These are phyloP conservation scores for Ischnus inquisitorius DNA, from an alignment of 2,888 invertebrate species.

Conservation along the genomic window DNA sequence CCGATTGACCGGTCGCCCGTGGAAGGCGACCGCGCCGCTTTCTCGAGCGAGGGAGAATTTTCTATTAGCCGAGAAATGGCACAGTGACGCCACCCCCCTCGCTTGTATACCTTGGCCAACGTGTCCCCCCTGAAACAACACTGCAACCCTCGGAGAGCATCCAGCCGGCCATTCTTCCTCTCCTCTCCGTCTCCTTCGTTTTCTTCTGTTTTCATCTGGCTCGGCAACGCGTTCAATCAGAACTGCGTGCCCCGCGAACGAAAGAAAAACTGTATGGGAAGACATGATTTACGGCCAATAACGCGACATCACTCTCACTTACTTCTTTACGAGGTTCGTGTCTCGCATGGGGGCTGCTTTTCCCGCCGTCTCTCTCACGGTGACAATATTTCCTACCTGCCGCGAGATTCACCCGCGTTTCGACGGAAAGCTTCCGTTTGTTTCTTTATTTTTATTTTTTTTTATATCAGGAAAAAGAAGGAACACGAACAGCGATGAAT, in stretches of 20 bases:
- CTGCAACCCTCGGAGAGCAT: neutral
- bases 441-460: neutral
- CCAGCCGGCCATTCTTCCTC: conserved; percentile 6
- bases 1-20: conserved; percentile 30
- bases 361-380: conserved; percentile 15
- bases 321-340: conserved; percentile 52
- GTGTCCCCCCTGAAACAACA: neutral
- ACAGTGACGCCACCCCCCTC: conserved; percentile 30
- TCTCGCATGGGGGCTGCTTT: conserved; percentile 24
- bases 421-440: neutral
- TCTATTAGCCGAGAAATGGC: conserved; percentile 48
- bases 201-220: conserved; percentile 22
- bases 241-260: conserved; percentile 42
- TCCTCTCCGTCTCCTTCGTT: conserved; percentile 12
- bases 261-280: conserved; percentile 43
- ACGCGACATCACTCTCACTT: conserved; percentile 57
- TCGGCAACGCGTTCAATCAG: conserved; percentile 60
- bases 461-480: neutral
- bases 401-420: conserved; percentile 6
- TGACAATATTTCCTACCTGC: conserved; percentile 51
- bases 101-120: neutral
- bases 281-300: conserved; percentile 65
- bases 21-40: neutral
- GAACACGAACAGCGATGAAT: conserved; percentile 31
- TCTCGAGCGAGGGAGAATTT: conserved; percentile 31